These are phyloP conservation scores for Anseranas semipalmata DNA, from an alignment of 2,113 vertebrate genomes.

Conservation along the genomic window DNA sequence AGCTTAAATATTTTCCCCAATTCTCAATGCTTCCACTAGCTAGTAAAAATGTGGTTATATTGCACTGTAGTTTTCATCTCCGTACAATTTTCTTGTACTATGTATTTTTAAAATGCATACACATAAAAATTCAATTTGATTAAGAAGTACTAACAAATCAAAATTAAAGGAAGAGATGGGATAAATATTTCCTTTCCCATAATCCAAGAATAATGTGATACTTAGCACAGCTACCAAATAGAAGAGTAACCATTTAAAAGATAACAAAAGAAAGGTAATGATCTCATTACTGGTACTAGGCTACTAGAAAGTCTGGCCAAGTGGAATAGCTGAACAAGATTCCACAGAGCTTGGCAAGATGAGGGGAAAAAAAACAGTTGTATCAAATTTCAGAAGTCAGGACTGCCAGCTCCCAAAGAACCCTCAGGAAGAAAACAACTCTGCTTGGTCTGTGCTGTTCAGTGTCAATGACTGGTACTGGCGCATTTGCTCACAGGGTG, in stretches of 20 bases:
- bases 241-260: not conserved
- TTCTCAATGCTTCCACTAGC: not conserved
- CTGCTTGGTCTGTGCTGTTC: not conserved
- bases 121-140: not conserved
- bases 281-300: not conserved
- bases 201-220: not conserved
- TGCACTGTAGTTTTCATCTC: not conserved
- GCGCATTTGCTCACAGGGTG: not conserved
- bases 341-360: not conserved
- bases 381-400: constrained; percentile 42
- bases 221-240: not conserved
- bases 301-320: not conserved
- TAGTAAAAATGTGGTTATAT: not conserved
- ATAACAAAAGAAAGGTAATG: not conserved
- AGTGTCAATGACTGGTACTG: not conserved
- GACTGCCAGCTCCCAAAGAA: not conserved
- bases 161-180: not conserved
- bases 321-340: not conserved
- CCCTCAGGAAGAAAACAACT: not conserved
- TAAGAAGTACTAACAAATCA: not conserved
- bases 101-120: not conserved
- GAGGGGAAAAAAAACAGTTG: not conserved
- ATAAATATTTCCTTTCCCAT: not conserved
- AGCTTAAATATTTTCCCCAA: not conserved
- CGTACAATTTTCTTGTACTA: not conserved